Evolutionary conservation across 1,140 invertebrate genomes (phyloP), one percentile per base, ranked within the genome.

Genomic region (Carcinoscorpius rotundicauda): DNA sequence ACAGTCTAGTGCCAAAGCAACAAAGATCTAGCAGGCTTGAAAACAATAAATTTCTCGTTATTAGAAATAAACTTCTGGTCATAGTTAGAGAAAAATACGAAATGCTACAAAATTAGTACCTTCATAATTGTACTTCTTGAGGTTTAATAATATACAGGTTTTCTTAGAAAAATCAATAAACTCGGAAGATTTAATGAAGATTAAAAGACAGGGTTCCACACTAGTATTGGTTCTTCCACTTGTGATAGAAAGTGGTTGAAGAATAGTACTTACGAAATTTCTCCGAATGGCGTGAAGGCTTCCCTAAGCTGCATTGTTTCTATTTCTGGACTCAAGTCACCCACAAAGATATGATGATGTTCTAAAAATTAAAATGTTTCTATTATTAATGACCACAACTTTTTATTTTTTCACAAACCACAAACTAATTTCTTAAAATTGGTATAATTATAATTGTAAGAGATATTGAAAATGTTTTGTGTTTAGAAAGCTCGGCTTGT

Each of bases 261-360:
- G 53, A 55, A 55, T 9, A 11, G 50, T 56, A 81, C 81, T 81
- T 78, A 84, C 83, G 96, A 98, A 76, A 99, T 98, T 80, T 98
- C 95, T 71, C 97, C 97, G 77, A 98, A 99, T 0, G 93, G 92
- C 68, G 89, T 86, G 77, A 99, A 99, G 10, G 97, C 96, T 72
- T 99, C 97, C 73, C 91, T 86, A 59, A 99, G 80, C 60, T 93
- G 92, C 76, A 97, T 91, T 64, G 94, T 97, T 80, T 99, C 96
- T 68, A 99, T 97, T 80, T 99, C 97, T 51, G 96, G 93, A 78
- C 95, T 98, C 59, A 99, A 82, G 81, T 99, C 97, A 71, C 97
- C 97, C 60, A 99, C 97, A 77, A 99, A 99, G 83, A 99, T 97
- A 81, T 99, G 96, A 81, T 95, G 92, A 79, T 97, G 93, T 76